phyloP scores from a whole-genome alignment of 2,797 vertebrate genomes.

The Tenualosa ilisha region DNA sequence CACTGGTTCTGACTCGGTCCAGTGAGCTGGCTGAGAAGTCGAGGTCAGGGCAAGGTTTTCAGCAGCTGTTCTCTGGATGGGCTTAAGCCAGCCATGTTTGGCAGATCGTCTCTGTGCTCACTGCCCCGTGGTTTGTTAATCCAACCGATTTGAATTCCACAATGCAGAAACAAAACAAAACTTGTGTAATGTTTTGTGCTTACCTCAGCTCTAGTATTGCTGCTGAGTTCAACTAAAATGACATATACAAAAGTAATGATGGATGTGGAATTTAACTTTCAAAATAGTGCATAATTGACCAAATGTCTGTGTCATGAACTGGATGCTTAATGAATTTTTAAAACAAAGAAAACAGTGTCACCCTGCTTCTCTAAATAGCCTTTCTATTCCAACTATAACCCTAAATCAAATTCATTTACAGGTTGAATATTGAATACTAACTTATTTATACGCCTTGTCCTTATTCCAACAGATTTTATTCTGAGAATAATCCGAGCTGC shows the following conservation, averaged over 20 bases:
- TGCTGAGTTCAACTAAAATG: not conserved
- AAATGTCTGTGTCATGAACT: too few relatives aligned
- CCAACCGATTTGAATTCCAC: conserved; percentile 3
- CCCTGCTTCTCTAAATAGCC: not conserved
- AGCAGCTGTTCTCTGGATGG: conserved; percentile 8
- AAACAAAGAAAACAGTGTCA: not conserved
- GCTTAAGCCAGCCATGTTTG: conserved; percentile 15
- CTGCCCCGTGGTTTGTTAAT: conserved; percentile 13
- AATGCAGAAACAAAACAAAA: conserved; percentile 1
- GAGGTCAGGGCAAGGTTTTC: conserved; percentile 2
- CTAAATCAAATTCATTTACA: not conserved
- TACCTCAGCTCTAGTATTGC: not conserved
- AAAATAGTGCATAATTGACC: not conserved
- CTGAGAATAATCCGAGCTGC: too few relatives aligned
- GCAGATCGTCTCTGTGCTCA: not conserved
- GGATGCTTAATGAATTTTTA: too few relatives aligned
- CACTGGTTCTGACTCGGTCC: not conserved
- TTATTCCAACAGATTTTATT: too few relatives aligned
- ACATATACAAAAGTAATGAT: not conserved
- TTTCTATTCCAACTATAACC: not conserved
- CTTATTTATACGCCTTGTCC: too few relatives aligned
- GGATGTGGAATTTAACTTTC: not conserved
- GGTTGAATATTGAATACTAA: not conserved
- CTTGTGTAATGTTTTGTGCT: not conserved
- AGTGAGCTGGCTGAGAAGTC: not conserved